Conservation (phyloP, 2,888 invertebrate species). For the Eilema griseolum region DNA sequence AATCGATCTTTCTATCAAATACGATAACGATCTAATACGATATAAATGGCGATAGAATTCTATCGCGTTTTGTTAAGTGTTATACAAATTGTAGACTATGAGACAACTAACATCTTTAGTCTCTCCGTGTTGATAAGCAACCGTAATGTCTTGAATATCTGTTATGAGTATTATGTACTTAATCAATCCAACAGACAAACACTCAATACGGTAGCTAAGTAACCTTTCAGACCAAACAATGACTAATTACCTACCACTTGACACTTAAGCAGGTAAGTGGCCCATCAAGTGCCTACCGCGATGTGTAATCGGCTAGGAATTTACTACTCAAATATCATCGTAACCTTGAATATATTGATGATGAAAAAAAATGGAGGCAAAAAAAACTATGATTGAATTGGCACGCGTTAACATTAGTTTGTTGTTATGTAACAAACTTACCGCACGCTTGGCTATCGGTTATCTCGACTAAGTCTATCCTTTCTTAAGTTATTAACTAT, state of each 20-base stretch:
- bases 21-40: no score
- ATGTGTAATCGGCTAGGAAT: conserved; percentile 35
- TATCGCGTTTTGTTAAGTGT: background rate
- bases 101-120: background rate
- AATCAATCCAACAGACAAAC: background rate
- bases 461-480: no score
- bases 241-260: background rate
- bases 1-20: no score
- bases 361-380: background rate
- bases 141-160: no score
- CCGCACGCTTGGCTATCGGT: no score
- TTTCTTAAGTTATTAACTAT: no score
- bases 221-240: background rate
- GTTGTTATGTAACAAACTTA: background rate
- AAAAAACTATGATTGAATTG: background rate
- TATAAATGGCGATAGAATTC: no score
- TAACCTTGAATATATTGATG: conserved; percentile 38
- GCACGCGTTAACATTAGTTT: background rate
- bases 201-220: background rate
- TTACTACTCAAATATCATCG: conserved; percentile 37
- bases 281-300: background rate
- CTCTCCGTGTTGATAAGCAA: background rate
- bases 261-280: background rate
- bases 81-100: no score
- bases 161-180: background rate